phyloP scores from a whole-genome alignment of 2,888 invertebrate species.

The Athrips mouffetella region DNA sequence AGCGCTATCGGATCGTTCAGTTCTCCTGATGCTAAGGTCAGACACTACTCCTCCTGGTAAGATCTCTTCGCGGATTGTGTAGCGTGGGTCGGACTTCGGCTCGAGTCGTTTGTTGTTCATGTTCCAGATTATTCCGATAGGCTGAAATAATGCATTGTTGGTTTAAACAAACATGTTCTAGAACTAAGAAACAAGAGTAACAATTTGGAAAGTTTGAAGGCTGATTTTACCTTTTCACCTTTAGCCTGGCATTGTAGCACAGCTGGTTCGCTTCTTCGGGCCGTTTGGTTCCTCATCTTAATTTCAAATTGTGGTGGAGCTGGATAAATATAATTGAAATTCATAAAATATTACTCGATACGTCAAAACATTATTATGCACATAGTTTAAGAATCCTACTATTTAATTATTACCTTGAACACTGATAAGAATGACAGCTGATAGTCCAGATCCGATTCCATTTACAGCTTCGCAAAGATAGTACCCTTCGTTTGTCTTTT shows the following conservation, averaged over 20 bases:
- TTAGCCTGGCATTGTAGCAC: conserved; percentile 95
- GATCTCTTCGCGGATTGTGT: conserved; percentile 92
- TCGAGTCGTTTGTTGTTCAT: conserved; percentile 95
- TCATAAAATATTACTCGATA: too few relatives aligned
- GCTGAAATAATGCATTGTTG: conserved; percentile 68
- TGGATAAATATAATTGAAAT: conserved; percentile 53
- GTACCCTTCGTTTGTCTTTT: conserved; percentile 95
- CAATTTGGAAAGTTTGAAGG: not conserved
- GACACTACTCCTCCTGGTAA: conserved; percentile 91
- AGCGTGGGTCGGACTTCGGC: conserved; percentile 91
- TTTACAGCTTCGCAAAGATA: conserved; percentile 98
- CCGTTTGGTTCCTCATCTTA: conserved; percentile 93
- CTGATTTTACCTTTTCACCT: conserved; percentile 88
- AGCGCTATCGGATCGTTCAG: conserved; percentile 92
- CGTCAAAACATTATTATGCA: too few relatives aligned
- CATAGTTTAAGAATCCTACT: too few relatives aligned
- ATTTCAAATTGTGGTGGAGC: conserved; percentile 96
- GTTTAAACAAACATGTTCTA: too few relatives aligned
- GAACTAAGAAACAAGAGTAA: too few relatives aligned
- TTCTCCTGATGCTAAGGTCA: conserved; percentile 92
- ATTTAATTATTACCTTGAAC: conserved; percentile 96
- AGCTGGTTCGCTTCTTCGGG: conserved; percentile 92
- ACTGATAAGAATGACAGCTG: conserved; percentile 94
- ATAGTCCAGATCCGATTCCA: conserved; percentile 95
- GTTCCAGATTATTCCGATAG: conserved; percentile 96